Percentiles rank a stretch among this genome's conserved stretches.
These are phyloP conservation scores for Biston betularia DNA, from an alignment of 2,888 invertebrate species.

Conservation along the genomic window DNA sequence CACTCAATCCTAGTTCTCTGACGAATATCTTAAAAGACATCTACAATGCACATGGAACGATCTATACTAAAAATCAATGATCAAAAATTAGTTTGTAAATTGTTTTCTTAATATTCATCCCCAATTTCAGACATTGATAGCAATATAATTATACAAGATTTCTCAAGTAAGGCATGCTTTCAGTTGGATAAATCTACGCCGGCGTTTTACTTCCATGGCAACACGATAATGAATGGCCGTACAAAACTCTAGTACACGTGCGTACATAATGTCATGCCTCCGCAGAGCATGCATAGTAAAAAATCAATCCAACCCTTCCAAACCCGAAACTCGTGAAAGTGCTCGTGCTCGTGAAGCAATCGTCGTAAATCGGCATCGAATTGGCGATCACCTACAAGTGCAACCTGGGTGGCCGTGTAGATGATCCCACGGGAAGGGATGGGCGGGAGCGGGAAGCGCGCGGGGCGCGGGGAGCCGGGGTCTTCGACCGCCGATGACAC, in stretches of 20 bases:
- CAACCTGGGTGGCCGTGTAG: conserved; percentile 63
- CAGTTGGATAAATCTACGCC: not conserved
- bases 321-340: conserved; percentile 10
- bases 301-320: conserved; percentile 19
- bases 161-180: not conserved
- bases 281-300: not conserved
- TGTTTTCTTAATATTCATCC: too few relatives aligned
- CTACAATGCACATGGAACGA: too few relatives aligned
- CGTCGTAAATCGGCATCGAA: conserved; percentile 23
- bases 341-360: conserved; percentile 2
- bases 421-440: conserved; percentile 53
- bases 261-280: not conserved
- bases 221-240: not conserved
- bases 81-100: too few relatives aligned
- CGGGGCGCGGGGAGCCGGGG: conserved; percentile 51
- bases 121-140: too few relatives aligned
- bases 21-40: too few relatives aligned
- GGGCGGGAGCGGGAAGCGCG: conserved; percentile 31
- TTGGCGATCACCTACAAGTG: conserved; percentile 55
- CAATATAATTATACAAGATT: not conserved
- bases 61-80: too few relatives aligned
- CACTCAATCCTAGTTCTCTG: too few relatives aligned
- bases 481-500: conserved; percentile 76
- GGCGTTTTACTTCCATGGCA: not conserved
- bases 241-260: not conserved